These are phyloP conservation scores for Coccyzus lansbergi DNA, from an alignment of 2,797 vertebrate genomes.

Conservation along the genomic window DNA sequence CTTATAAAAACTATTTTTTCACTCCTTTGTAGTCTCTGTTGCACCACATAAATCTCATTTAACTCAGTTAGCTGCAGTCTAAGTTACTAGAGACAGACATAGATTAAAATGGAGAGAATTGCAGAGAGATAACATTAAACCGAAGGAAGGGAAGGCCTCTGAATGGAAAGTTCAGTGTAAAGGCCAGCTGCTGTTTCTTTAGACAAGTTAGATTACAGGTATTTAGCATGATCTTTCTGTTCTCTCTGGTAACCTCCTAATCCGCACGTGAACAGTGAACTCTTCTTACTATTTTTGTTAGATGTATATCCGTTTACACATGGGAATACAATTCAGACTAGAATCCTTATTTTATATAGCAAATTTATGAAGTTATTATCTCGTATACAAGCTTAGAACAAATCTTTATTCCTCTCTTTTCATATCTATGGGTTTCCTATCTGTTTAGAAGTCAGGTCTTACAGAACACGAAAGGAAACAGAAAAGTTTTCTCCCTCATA, in stretches of 20 bases:
- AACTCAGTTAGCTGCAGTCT: neutral
- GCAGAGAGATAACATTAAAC: neutral
- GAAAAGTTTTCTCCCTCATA: fast-evolving
- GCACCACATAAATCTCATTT: neutral
- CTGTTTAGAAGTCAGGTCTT: neutral
- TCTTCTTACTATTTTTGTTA: neutral
- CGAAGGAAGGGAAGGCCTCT: neutral
- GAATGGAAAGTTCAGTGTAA: neutral
- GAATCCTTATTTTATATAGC: neutral
- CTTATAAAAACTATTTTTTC: neutral
- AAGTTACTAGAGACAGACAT: neutral
- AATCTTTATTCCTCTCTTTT: neutral
- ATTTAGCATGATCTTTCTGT: neutral
- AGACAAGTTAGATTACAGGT: neutral
- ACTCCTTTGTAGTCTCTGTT: neutral
- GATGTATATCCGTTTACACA: neutral
- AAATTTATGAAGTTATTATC: neutral
- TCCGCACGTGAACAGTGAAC: neutral
- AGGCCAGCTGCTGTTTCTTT: neutral
- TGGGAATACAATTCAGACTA: neutral
- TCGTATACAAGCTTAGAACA: neutral
- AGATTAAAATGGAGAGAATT: neutral
- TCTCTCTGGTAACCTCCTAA: neutral
- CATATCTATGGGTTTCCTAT: neutral
- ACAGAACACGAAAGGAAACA: neutral